A percentile compares a stretch with the other conserved stretches of the same genome.
phyloP scores from a whole-genome alignment of 2,888 invertebrate species.

The Dinocampus coccinellae region DNA sequence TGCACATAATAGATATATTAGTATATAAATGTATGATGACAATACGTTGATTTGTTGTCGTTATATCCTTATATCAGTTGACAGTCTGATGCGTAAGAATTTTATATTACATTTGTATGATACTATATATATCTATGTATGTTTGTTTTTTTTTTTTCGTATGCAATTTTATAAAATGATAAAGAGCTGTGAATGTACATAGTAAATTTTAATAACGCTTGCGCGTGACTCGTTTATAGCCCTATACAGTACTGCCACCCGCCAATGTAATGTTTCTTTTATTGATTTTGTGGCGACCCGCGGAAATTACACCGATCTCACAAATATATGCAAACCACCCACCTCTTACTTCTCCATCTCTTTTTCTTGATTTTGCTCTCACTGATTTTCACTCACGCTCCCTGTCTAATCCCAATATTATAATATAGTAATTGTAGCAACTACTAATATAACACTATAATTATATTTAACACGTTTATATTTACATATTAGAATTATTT shows the following conservation, averaged over 20 bases:
- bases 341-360: constrained; percentile 31
- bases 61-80: too few species aligned
- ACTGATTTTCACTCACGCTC: neutral
- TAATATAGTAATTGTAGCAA: neutral
- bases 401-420: neutral
- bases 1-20: too few species aligned
- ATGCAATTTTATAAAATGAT: too few species aligned
- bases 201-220: constrained; percentile 62
- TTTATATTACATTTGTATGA: too few species aligned
- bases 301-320: constrained; percentile 65
- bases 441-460: constrained; percentile 1
- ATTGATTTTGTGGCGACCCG: constrained; percentile 68
- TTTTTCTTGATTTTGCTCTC: constrained; percentile 12
- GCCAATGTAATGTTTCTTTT: constrained; percentile 70
- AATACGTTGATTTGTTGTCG: too few species aligned
- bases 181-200: constrained; percentile 27
- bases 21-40: too few species aligned
- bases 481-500: too few species aligned
- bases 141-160: too few species aligned
- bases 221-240: constrained; percentile 65
- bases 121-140: too few species aligned
- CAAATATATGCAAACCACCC: constrained; percentile 52
- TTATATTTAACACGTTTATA: too few species aligned
- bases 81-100: too few species aligned
- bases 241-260: constrained; percentile 61